Conservation (phyloP, 1,140 invertebrate genomes). For the Apis florea region DNA sequence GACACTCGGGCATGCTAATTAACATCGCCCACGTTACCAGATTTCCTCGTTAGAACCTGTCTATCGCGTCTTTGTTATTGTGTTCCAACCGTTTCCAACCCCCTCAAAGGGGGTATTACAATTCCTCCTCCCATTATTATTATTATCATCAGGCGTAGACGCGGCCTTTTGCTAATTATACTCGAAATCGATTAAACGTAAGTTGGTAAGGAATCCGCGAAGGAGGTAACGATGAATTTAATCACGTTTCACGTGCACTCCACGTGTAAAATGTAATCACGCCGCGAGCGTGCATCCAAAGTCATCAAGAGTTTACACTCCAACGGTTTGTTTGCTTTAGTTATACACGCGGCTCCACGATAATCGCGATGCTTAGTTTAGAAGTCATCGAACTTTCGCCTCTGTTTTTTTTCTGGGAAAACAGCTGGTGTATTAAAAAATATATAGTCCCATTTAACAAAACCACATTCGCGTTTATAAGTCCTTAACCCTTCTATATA, state of each 20-base stretch:
- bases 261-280: conserved; percentile 54
- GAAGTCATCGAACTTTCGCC: conserved; percentile 11
- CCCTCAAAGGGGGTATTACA: conserved; percentile 50
- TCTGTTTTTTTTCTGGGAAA: too few species aligned
- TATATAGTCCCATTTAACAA: too few species aligned
- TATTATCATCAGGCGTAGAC: conserved; percentile 54
- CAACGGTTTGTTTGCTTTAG: conserved; percentile 51
- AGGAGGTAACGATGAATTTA: conserved; percentile 56
- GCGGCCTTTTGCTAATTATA: conserved; percentile 60
- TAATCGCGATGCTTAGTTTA: conserved; percentile 55
- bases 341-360: conserved; percentile 37
- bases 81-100: conserved; percentile 27
- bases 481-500: too few species aligned
- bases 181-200: conserved; percentile 63
- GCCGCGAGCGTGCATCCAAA: conserved; percentile 42
- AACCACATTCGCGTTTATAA: too few species aligned
- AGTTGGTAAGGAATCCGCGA: conserved; percentile 40
- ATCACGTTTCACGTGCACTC: conserved; percentile 51
- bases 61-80: conserved; percentile 54
- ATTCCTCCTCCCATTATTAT: neutral
- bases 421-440: too few species aligned
- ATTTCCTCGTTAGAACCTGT: conserved; percentile 53
- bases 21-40: conserved; percentile 51
- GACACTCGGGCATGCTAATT: conserved; percentile 32
- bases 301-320: conserved; percentile 58